A percentile compares a stretch with the other conserved stretches of the same genome.
phyloP scores from a whole-genome alignment of 2,797 vertebrate species.

The Philypnodon macrostomus region DNA sequence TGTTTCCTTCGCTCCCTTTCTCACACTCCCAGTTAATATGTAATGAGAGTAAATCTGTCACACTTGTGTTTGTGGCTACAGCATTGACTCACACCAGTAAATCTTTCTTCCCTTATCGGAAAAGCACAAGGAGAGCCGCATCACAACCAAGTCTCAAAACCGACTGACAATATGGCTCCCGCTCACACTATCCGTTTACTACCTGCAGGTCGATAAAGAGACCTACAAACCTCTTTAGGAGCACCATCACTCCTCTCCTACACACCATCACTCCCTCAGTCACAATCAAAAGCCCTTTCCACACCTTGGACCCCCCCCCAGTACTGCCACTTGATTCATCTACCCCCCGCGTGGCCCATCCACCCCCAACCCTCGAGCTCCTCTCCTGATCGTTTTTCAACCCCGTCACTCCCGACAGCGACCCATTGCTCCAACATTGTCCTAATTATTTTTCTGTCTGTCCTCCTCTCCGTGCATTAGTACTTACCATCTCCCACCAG shows the following conservation, averaged over 20 bases:
- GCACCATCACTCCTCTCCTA: slow-evolving; percentile 31
- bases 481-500: slow-evolving; percentile 90
- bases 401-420: slow-evolving; percentile 31
- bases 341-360: slow-evolving; percentile 37
- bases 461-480: slow-evolving; percentile 14
- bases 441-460: slow-evolving; percentile 38
- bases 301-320: slow-evolving; percentile 19
- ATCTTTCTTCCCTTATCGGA: slow-evolving; percentile 33
- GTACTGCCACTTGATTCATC: slow-evolving; percentile 47
- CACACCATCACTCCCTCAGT: slow-evolving; percentile 67
- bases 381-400: slow-evolving; percentile 20
- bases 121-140: neutral
- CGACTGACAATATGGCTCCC: slow-evolving; percentile 21
- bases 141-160: slow-evolving; percentile 15
- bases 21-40: slow-evolving; percentile 53
- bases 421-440: slow-evolving; percentile 34
- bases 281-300: slow-evolving; percentile 57
- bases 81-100: slow-evolving; percentile 48
- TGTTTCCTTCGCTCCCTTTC: slow-evolving; percentile 17
- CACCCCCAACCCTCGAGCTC: slow-evolving; percentile 7
- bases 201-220: slow-evolving; percentile 41
- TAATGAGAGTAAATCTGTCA: slow-evolving; percentile 59
- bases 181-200: slow-evolving; percentile 15
- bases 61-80: slow-evolving; percentile 40
- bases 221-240: slow-evolving; percentile 39